A percentile compares a stretch with the other conserved stretches of the same genome.
Evolutionary conservation across 2,888 invertebrate species (phyloP).

Genomic region (Synergus umbraculus): DNA sequence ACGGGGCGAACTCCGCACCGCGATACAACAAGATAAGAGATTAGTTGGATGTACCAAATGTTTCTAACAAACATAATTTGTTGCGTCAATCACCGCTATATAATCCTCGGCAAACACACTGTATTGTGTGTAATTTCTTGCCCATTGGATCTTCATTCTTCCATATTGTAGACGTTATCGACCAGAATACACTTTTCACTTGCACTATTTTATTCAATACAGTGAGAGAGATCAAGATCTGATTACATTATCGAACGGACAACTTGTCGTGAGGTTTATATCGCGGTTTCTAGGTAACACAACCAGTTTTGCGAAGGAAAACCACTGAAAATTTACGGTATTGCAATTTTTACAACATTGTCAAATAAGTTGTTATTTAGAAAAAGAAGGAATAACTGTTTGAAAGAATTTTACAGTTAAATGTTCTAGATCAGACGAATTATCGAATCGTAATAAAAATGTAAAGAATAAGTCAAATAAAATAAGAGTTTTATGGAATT

Average conservation of each 20-base stretch:
- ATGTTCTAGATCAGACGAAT: too few species aligned
- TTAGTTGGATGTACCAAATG: slow-evolving; percentile 14
- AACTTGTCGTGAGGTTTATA: background rate
- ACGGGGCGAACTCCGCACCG: background rate
- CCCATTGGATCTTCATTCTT: background rate
- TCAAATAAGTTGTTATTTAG: too few species aligned
- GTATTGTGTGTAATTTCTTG: slow-evolving; percentile 3
- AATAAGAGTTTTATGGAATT: too few species aligned
- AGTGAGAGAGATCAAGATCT: background rate
- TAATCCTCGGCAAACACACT: background rate
- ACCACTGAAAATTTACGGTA: background rate
- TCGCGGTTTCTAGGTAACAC: background rate
- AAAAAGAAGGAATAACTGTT: too few species aligned
- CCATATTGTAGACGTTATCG: background rate
- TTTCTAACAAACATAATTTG: slow-evolving; percentile 2
- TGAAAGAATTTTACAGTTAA: too few species aligned
- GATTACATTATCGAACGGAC: slow-evolving; percentile 3
- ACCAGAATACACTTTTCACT: background rate
- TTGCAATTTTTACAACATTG: background rate
- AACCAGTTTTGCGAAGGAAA: background rate
- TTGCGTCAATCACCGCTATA: background rate
- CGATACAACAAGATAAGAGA: background rate
- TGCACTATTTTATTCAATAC: slow-evolving; percentile 12
- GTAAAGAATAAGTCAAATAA: too few species aligned
- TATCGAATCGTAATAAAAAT: too few species aligned